Evolutionary conservation across 2,888 invertebrate species (phyloP).

Genomic region (Dryobota labecula): DNA sequence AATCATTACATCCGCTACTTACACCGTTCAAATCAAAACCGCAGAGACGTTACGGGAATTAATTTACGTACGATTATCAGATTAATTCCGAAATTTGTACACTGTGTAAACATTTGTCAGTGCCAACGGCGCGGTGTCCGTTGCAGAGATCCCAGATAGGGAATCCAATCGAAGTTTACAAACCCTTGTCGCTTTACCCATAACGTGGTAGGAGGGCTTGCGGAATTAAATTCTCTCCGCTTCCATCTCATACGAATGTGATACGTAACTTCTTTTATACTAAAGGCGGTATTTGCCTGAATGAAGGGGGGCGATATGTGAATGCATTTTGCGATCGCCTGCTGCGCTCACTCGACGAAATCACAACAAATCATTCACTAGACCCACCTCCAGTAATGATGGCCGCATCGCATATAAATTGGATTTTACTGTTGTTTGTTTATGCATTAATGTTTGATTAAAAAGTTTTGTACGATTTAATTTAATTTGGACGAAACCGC

Average conservation of each 20-base stretch:
- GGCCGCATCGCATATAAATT: conserved; percentile 86
- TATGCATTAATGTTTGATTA: conserved; percentile 75
- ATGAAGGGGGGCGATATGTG: conserved; percentile 73
- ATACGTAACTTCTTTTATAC: conserved; percentile 66
- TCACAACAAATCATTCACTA: conserved; percentile 90
- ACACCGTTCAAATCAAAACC: conserved; percentile 76
- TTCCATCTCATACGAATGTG: conserved; percentile 68
- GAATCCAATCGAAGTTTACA: conserved; percentile 88
- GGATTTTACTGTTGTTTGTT: conserved; percentile 82
- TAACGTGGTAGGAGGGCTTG: conserved; percentile 89
- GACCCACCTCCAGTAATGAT: conserved; percentile 89
- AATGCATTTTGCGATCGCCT: conserved; percentile 87
- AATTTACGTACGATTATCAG: conserved; percentile 81
- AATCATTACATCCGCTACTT: conserved; percentile 87
- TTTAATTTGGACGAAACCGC: conserved; percentile 58
- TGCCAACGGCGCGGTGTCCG: conserved; percentile 80
- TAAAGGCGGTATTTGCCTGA: conserved; percentile 75
- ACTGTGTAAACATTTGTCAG: conserved; percentile 87
- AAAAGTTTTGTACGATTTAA: conserved; percentile 65
- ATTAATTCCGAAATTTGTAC: conserved; percentile 87
- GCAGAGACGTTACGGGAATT: conserved; percentile 69
- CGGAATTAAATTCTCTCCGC: conserved; percentile 83
- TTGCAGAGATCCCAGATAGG: conserved; percentile 87
- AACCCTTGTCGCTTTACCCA: conserved; percentile 88
- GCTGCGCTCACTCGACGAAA: conserved; percentile 88